A percentile compares a stretch with the other conserved stretches of the same genome.
Conservation (phyloP, 2,113 vertebrate genomes). For the Nothobranchius furzeri region DNA sequence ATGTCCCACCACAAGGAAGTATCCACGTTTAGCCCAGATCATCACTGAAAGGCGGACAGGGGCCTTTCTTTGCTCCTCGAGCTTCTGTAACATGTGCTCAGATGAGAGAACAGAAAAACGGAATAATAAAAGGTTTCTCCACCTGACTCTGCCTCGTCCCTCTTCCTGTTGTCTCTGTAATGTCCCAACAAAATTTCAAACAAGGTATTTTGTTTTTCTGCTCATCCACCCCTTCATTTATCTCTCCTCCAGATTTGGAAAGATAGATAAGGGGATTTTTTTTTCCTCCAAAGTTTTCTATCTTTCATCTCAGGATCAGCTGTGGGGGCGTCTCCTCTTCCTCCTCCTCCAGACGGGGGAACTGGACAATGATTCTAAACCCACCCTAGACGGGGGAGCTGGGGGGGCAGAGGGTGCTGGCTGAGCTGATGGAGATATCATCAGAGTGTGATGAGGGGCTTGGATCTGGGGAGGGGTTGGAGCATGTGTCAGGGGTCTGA, state of each 20-base stretch:
- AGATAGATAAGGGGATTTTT: slow-evolving; percentile 40
- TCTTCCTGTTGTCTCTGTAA: not conserved
- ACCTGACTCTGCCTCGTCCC: slow-evolving; percentile 19
- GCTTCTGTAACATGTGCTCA: slow-evolving; percentile 51
- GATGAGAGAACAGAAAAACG: slow-evolving; percentile 58
- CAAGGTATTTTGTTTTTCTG: not conserved
- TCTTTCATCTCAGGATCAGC: slow-evolving; percentile 17
- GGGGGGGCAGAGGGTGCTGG: slow-evolving; percentile 16
- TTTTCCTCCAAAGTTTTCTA: slow-evolving; percentile 20
- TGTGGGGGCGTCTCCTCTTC: slow-evolving; percentile 35
- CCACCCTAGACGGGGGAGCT: too few species aligned
- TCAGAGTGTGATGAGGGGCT: slow-evolving; percentile 64
- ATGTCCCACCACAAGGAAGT: slow-evolving; percentile 43
- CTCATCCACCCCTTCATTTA: slow-evolving; percentile 25
- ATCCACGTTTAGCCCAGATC: slow-evolving; percentile 66
- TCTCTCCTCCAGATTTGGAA: slow-evolving; percentile 40
- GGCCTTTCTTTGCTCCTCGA: slow-evolving; percentile 64
- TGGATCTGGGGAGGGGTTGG: slow-evolving; percentile 40
- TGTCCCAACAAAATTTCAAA: too few species aligned
- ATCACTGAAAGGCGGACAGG: slow-evolving; percentile 56
- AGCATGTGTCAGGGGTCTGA: slow-evolving; percentile 26
- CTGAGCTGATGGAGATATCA: slow-evolving; percentile 74
- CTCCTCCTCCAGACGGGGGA: slow-evolving; percentile 47
- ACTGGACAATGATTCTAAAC: slow-evolving; percentile 44
- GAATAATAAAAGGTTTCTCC: slow-evolving; percentile 39